phyloP scores from a whole-genome alignment of 2,888 invertebrate genomes.

The Dinocampus coccinellae region DNA sequence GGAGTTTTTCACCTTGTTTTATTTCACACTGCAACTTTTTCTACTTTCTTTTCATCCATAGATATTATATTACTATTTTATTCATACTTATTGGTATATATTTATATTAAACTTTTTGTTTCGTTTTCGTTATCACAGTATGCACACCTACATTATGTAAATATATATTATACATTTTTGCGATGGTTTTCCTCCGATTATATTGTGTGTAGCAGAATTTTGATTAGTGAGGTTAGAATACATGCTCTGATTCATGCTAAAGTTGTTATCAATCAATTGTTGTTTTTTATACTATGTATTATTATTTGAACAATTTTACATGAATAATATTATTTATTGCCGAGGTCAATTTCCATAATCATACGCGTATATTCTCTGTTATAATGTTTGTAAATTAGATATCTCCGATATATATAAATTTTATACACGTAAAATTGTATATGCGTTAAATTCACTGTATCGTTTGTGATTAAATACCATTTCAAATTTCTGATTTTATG shows the following conservation, averaged over 20 bases:
- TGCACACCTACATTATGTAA: neutral
- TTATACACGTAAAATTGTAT: too few species aligned
- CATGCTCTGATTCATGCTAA: slow-evolving; percentile 22
- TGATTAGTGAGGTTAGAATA: neutral
- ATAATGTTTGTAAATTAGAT: neutral
- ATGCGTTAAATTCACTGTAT: too few species aligned
- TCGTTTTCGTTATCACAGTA: too few species aligned
- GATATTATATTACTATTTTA: neutral
- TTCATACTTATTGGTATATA: too few species aligned
- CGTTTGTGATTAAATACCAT: too few species aligned
- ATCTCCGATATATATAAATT: too few species aligned
- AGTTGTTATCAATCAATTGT: too few species aligned
- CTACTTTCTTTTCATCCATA: neutral
- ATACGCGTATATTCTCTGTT: neutral
- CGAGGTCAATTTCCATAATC: neutral
- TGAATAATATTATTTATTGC: neutral
- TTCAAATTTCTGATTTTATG: too few species aligned
- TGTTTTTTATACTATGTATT: too few species aligned
- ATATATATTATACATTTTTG: neutral
- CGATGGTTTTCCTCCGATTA: neutral
- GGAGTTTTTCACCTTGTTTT: slow-evolving; percentile 3
- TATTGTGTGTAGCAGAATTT: neutral
- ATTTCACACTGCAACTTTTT: slow-evolving; percentile 18
- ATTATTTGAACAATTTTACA: neutral
- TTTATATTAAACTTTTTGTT: too few species aligned